Base-by-base conservation (phyloP, 2,797 vertebrate species). In the Megalops cyprinoides region DNA sequence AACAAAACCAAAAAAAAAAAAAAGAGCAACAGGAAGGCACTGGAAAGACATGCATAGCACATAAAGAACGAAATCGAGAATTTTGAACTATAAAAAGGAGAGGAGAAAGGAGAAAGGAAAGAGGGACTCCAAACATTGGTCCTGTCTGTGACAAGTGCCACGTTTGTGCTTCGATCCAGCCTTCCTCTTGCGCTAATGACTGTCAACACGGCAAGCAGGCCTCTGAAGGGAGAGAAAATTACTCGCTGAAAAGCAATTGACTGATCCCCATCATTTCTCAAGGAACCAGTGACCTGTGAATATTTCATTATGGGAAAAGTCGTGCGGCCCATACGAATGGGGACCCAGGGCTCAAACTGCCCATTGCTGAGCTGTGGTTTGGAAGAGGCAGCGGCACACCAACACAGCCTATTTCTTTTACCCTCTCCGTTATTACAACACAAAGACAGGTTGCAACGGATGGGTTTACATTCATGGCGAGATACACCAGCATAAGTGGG, bases 201-300 rank as follows among this genome's bases (percentile, higher is more conserved):
- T 90, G 94, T 92, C 93, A 94, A 91, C 93, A 91, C 73, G 90
- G 88, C 82, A 91, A 93, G 93, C 91, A 90, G 87, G 92, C 91
- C 92, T 85, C 82, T 82, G 92, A 90, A 91, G 92, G 92, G 91
- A 92, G 94, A 94, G 94, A 94, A 91, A 94, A 94, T 93, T 90
- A 94, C 93, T 94, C 92, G 91, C 92, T 93, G 94, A 92, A 91
- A 95, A 95, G 93, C 93, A 93, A 95, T 93, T 95, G 96, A 97
- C 95, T 95, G 96, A 95, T 96, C 96, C 95, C 95, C 94, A 93
- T 95, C 96, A 96, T 97, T 96, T 95, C 96, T 98, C 96, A 96
- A 89, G 93, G 94, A 97, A 96, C 90, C 97, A 96, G 93, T 97
- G 97, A 97, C 96, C 97, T 97, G 97, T 97, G 96, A 98, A 97